A percentile compares a stretch with the other conserved stretches of the same genome.
These are phyloP conservation scores for Emberiza fucata DNA, from an alignment of 2,113 vertebrate species.

Conservation along the genomic window DNA sequence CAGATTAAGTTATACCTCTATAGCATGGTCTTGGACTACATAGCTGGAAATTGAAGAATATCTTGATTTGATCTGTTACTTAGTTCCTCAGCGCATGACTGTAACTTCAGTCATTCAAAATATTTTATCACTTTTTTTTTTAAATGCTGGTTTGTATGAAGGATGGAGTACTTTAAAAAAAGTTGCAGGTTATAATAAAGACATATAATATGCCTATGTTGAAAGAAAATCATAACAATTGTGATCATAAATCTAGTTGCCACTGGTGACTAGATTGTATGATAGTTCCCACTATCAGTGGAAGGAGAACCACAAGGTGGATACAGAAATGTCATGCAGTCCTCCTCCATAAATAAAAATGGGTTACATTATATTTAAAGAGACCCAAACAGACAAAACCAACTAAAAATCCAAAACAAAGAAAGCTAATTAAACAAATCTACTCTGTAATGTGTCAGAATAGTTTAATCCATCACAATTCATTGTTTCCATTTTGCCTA, in stretches of 20 bases:
- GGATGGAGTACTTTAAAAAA: neutral
- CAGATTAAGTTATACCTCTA: neutral
- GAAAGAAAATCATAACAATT: neutral
- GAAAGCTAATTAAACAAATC: slow-evolving; percentile 17
- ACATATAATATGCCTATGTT: neutral
- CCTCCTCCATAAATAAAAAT: neutral
- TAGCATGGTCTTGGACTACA: neutral
- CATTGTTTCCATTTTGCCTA: slow-evolving; percentile 2
- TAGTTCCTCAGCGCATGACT: neutral
- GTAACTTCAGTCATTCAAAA: slow-evolving; percentile 5
- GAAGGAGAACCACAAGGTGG: neutral
- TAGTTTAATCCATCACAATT: neutral
- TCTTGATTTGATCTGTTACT: slow-evolving; percentile 19
- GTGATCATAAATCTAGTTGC: neutral
- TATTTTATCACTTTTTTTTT: neutral
- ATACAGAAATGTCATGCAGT: neutral
- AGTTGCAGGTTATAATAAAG: neutral
- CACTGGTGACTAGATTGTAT: neutral
- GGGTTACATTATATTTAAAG: neutral
- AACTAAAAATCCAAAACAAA: neutral
- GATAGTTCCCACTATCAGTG: neutral
- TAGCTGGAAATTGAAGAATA: neutral
- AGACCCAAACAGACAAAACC: neutral
- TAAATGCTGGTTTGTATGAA: slow-evolving; percentile 1
- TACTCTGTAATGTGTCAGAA: neutral